A percentile compares a stretch with the other conserved stretches of the same genome.
Evolutionary conservation across 2,113 vertebrate species (phyloP).

Genomic region (Grantiella picta): DNA sequence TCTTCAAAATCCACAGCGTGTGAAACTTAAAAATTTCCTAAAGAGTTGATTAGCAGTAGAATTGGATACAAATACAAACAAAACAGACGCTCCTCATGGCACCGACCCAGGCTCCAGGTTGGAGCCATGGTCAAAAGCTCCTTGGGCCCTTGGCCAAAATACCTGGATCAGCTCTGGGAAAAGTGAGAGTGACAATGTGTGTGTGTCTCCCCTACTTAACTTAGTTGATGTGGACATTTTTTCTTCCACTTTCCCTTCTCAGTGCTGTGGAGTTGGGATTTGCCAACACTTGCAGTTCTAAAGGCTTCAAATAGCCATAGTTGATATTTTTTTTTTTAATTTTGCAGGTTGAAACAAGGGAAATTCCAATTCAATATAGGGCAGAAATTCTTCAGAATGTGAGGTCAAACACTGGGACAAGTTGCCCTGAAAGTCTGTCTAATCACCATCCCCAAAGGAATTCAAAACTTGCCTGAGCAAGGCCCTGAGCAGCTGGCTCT

Average conservation of each 20-base stretch:
- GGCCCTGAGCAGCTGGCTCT: background rate
- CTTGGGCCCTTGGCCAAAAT: background rate
- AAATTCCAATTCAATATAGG: constrained; percentile 7
- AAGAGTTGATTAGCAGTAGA: background rate
- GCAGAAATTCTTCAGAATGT: constrained; percentile 11
- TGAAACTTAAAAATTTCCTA: constrained; percentile 9
- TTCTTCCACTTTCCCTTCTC: accelerated
- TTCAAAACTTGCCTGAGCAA: constrained; percentile 8
- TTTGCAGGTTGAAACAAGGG: constrained; percentile 39
- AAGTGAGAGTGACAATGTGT: background rate
- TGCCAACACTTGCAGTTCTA: background rate
- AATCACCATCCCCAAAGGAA: background rate
- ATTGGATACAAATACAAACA: background rate
- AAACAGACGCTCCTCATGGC: accelerated
- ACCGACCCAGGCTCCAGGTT: background rate
- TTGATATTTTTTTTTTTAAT: constrained; percentile 21
- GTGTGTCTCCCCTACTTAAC: background rate
- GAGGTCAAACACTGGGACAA: constrained; percentile 15
- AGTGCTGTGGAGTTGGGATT: background rate
- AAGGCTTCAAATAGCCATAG: background rate
- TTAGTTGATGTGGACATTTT: background rate
- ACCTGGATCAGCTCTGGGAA: background rate
- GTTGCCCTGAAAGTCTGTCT: background rate
- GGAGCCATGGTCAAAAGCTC: background rate
- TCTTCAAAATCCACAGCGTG: constrained; percentile 5